These are phyloP conservation scores for Anagyrus pseudococci DNA, from an alignment of 2,888 invertebrate genomes.

Conservation along the genomic window DNA sequence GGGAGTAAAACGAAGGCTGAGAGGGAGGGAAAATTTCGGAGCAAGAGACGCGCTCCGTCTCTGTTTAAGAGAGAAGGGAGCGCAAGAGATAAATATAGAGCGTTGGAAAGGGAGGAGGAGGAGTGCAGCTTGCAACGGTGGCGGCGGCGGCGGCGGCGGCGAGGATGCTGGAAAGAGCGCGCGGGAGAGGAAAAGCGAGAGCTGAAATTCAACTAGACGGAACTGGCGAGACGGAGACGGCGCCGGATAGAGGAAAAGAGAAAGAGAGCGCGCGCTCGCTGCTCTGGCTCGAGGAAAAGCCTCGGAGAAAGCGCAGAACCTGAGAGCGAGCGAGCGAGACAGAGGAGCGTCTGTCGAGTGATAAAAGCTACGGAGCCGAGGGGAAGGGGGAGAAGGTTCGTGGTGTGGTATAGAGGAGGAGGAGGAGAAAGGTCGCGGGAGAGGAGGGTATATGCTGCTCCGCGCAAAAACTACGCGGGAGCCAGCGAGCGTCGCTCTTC, in stretches of 20 bases:
- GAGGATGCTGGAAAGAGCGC: slow-evolving; percentile 6
- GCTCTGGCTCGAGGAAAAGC: not conserved
- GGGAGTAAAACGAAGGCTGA: not conserved
- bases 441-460: no score
- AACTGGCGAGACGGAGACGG: slow-evolving; percentile 26
- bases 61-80: not conserved
- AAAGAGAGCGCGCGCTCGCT: not conserved
- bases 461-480: no score
- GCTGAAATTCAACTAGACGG: slow-evolving; percentile 22
- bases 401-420: no score
- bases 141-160: slow-evolving; percentile 19
- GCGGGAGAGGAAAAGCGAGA: slow-evolving; percentile 18
- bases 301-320: slow-evolving; percentile 35
- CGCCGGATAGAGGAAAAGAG: slow-evolving; percentile 36
- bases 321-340: no score
- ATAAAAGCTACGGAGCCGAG: slow-evolving; percentile 22
- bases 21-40: slow-evolving; percentile 8
- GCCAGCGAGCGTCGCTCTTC: no score
- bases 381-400: not conserved
- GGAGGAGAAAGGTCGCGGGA: no score
- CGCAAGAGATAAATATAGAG: slow-evolving; percentile 8
- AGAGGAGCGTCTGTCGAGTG: slow-evolving; percentile 37
- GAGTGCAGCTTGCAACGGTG: slow-evolving; percentile 12
- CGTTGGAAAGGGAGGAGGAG: slow-evolving; percentile 12
- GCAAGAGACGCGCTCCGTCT: not conserved